Base-by-base conservation (phyloP, 2,113 vertebrate genomes). In the Cottus gobio region DNA sequence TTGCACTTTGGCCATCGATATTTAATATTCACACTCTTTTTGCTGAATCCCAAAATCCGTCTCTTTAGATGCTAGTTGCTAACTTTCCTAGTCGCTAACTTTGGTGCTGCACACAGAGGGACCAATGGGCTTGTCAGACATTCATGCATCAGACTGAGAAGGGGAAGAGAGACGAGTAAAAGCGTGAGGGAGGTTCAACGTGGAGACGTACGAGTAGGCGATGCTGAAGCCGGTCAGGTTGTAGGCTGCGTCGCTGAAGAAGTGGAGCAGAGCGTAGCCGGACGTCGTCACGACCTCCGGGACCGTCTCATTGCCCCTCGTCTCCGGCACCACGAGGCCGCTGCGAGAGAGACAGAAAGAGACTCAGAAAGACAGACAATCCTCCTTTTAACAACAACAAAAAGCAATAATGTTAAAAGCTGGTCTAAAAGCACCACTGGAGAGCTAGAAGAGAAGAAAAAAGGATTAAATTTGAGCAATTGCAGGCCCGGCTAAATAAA, bases 231-330 rank as follows among this genome's bases (percentile, higher is more conserved):
- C 97, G 0, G 97, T 99, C 58, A 99, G 91, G 87, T 99, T 99
- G 93, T 99, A 99, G 5, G 97, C 97, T 26, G 97, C 97, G 42
- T 99, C 97, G 56, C 97, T 99, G 76, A 98, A 99, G 84, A 99
- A 99, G 94, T 99, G 97, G 7, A 99, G 95, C 90, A 99, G 93
- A 57, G 97, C 97, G 84, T 96, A 99, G 79, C 97, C 97, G 52
- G 97, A 99, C 2, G 96, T 97, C 16, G 97, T 97, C 68, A 97
- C 96, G 4, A 99, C 97, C 90, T 99, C 97, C 11, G 97, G 97
- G 60, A 98, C 96, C 0, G 97, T 97, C 93, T 98, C 97, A 31
- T 97, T 97, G 20, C 96, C 96, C 48, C 95, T 93, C 3, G 91
- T 90, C 91, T 98, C 97, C 1, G 97, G 96, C 22, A 99, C 97